Conservation (phyloP, 1,140 invertebrate genomes). For the Tribolium castaneum region DNA sequence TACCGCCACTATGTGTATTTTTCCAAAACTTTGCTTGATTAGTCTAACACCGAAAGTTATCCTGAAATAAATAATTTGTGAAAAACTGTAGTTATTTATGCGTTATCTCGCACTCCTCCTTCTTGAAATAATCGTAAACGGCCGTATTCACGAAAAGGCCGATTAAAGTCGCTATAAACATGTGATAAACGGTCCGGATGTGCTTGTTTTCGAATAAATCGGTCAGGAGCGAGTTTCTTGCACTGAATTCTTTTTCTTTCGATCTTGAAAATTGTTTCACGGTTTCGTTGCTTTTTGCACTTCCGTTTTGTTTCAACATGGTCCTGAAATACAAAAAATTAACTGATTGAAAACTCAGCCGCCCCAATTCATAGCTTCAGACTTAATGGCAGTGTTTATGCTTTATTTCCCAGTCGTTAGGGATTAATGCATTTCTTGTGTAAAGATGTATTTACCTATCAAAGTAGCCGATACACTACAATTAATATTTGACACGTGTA, state of each 20-base stretch:
- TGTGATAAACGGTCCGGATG: constrained; percentile 8
- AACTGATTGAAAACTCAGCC: too few relatives aligned
- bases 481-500: too few relatives aligned
- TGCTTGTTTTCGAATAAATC: constrained; percentile 31
- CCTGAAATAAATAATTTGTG: not conserved
- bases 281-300: too few relatives aligned
- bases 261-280: not conserved
- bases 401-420: too few relatives aligned
- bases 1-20: not conserved
- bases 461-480: too few relatives aligned
- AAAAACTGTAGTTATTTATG: not conserved
- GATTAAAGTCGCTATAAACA: constrained; percentile 13
- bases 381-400: too few relatives aligned
- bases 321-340: too few relatives aligned
- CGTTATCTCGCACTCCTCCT: not conserved
- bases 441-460: too few relatives aligned
- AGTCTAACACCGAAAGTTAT: not conserved
- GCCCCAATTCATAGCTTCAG: too few relatives aligned
- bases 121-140: constrained; percentile 11
- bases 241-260: not conserved
- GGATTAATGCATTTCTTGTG: too few relatives aligned
- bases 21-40: not conserved
- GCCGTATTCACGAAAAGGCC: constrained; percentile 14
- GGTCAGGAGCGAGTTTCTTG: constrained; percentile 12
- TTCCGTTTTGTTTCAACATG: too few relatives aligned